Evolutionary conservation across 2,113 vertebrate genomes (phyloP), one percentile per base, ranked within the genome.

Genomic region (Alectura lathami): DNA sequence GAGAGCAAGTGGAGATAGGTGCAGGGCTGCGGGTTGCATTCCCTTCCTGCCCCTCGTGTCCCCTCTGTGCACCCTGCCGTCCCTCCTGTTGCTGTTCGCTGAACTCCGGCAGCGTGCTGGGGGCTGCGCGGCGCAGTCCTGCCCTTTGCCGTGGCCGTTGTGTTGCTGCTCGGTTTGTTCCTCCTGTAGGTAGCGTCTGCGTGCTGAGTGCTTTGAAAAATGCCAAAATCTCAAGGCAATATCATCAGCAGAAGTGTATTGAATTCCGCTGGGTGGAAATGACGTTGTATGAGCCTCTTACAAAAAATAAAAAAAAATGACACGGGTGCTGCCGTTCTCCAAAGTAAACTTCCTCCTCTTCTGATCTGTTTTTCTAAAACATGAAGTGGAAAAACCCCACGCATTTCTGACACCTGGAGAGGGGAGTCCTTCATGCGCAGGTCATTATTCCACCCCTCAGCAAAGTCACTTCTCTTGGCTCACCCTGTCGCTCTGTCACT

Each of bases 271-370:
- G 89, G 76, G 23, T 80, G 64, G 63, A 88, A 89, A 74, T 50
- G 74, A 40, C 67, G 24, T 83, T 36, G 17, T 87, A 16, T 69
- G 60, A 95, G 50, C 48, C 73, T 89, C 66, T 73, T 43, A 34
- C 3, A 27, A 64, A 82, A 88, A 80, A n/a, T n/a, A n/a, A 51
- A 83, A 85, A 80, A 66, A 85, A 89, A 36, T 22, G 9, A 64
- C n/a, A 24, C 57, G 75, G 56, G 21, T 93, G 62, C 84, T 89
- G 53, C 81, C 77, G 57, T 67, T 91, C 94, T 88, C 59, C 47
- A 10, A 59, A 89, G 75, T 45, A 92, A 94, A 87, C 68, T 91
- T 94, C 93, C 70, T 95, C 72, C 87, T 83, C 75, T 85, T 75
- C 74, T 91, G 57, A 72, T 95, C 53, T 92, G 54, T 82, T 74